These are phyloP conservation scores for Myotis vivesi DNA, from an alignment of 2,797 vertebrate species.

Conservation along the genomic window DNA sequence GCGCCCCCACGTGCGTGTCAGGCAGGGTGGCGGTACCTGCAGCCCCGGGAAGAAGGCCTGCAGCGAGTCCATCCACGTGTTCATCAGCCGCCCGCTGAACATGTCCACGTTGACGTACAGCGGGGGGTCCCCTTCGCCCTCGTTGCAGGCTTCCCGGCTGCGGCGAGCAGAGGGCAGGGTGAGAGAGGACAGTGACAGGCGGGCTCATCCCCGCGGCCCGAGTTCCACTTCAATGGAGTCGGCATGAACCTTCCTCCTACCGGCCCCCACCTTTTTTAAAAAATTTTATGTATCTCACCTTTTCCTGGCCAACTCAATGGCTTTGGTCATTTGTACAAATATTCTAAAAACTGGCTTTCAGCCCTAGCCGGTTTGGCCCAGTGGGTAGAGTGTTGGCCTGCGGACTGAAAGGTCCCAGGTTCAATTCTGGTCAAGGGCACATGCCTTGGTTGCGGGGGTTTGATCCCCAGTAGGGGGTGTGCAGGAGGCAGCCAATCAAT, in stretches of 20 bases:
- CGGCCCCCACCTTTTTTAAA: too few species aligned
- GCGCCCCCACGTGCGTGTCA: too few species aligned
- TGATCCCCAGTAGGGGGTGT: too few species aligned
- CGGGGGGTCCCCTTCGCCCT: slow-evolving; percentile 97
- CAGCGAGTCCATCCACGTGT: slow-evolving; percentile 99
- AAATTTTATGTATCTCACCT: not conserved
- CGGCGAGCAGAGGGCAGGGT: not conserved
- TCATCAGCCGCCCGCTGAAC: slow-evolving; percentile 98
- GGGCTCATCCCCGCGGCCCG: fast-evolving
- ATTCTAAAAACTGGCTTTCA: not conserved
- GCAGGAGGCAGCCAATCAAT: too few species aligned
- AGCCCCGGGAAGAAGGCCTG: slow-evolving; percentile 99
- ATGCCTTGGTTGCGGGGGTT: too few species aligned
- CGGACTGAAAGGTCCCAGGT: too few species aligned
- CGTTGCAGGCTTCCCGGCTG: slow-evolving; percentile 96
- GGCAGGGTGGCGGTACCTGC: slow-evolving; percentile 83
- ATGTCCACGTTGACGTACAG: slow-evolving; percentile 99
- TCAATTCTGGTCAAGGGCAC: too few species aligned
- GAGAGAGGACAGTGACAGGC: not conserved
- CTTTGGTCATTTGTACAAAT: not conserved
- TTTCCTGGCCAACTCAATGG: not conserved
- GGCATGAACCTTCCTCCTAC: not conserved
- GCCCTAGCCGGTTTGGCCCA: too few species aligned
- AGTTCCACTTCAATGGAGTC: not conserved
- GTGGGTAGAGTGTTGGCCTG: too few species aligned